phyloP scores from a whole-genome alignment of 2,888 invertebrate species.

The Pterobdella sp. region DNA sequence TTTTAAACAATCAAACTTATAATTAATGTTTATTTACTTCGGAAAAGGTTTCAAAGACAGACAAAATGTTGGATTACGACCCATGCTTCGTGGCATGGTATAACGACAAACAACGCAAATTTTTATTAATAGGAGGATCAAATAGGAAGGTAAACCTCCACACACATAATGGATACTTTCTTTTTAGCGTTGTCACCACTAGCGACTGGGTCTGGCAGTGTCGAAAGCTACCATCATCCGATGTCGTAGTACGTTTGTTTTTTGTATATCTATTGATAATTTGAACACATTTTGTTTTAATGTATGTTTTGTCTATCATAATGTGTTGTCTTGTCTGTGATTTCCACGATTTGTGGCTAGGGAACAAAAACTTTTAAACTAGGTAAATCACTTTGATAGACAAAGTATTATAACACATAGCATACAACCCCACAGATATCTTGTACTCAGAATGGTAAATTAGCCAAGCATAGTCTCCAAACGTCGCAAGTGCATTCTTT shows the following conservation, averaged over 20 bases:
- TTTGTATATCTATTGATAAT: too few species aligned
- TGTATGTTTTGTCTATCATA: neutral
- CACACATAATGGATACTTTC: slow-evolving; percentile 72
- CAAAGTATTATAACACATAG: neutral
- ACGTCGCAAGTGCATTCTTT: slow-evolving; percentile 92
- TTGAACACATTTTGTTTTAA: neutral
- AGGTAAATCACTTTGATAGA: neutral
- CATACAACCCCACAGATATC: slow-evolving; percentile 42
- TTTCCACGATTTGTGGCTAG: neutral
- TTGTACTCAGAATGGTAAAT: slow-evolving; percentile 91
- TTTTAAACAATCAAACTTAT: too few species aligned
- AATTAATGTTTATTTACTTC: too few species aligned
- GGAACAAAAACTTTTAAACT: neutral
- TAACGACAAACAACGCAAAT: slow-evolving; percentile 53
- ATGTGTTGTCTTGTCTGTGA: neutral
- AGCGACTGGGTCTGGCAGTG: slow-evolving; percentile 81
- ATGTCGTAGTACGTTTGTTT: slow-evolving; percentile 61
- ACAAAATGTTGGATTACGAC: slow-evolving; percentile 60
- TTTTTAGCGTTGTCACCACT: slow-evolving; percentile 66
- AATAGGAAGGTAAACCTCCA: slow-evolving; percentile 69
- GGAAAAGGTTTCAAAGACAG: slow-evolving; percentile 7
- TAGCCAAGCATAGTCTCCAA: slow-evolving; percentile 81
- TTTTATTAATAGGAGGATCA: slow-evolving; percentile 68
- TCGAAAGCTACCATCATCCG: slow-evolving; percentile 68
- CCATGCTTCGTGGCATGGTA: slow-evolving; percentile 70